Evolutionary conservation across 2,888 invertebrate genomes (phyloP), one percentile per base, ranked within the genome.

Genomic region (Neoascia interrupta): DNA sequence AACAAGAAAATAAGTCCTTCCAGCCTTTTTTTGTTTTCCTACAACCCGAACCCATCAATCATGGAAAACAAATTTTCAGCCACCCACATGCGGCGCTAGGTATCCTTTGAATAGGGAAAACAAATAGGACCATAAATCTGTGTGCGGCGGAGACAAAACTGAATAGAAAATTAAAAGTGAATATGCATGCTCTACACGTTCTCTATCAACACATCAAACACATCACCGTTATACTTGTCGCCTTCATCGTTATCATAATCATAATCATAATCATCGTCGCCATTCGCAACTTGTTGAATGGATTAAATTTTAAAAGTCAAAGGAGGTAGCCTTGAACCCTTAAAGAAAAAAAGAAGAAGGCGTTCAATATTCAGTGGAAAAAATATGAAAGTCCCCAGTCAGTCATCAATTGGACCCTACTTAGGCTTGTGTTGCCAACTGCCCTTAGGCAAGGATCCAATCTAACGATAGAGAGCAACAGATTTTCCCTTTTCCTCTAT

Each of bases 231-330:
- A 31, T 63, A 34, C 64, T 18, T 34, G 23, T 18, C 13, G 16
- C 49, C 21, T 18, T 8, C 16, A 26, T 34, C 26, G 10, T 6
- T 45, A 47, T 23, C 23, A 1, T 31, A n/a, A 37, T 36, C 36
- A 36, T 60, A 13, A 11, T 61, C 8, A 39, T 37, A 16, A 49
- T 37, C 31, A 53, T 53, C 53, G 41, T 34, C 8, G 43, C 16
- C 26, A 19, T 56, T 47, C 39, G 56, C 56, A 39, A 31, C 41
- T 56, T 39, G 56, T 47, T 56, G 68, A 56, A 56, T 56, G 39
- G 54, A 54, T 56, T 37, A 18, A 56, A 66, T 26, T 66, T 54
- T 45, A 37, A 54, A 66, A 53, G 51, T 43, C 18, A 45, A 56
- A 26, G 34, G 18, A 6, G 39, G 11, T 39, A 39, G 2, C 11